Conservation (phyloP, 2,888 invertebrate genomes). For the Pyrrhosoma nymphula region DNA sequence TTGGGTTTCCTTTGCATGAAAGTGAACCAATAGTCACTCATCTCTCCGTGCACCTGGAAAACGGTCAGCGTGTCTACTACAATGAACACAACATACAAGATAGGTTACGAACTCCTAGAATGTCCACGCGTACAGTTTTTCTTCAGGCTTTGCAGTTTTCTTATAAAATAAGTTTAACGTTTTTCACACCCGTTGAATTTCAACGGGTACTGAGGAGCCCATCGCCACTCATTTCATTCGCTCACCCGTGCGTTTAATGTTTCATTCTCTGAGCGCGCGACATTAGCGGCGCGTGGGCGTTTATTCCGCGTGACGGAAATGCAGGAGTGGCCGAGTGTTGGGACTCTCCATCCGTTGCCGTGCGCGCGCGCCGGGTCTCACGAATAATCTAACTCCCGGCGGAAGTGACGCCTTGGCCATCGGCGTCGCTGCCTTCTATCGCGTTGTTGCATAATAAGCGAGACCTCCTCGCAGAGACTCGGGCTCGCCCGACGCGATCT, state of each 20-base stretch:
- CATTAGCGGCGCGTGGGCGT: not conserved
- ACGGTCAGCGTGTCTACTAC: no score
- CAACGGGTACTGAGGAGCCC: no score
- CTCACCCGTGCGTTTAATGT: not conserved
- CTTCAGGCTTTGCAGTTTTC: no score
- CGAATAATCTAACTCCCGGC: not conserved
- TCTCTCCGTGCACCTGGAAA: no score
- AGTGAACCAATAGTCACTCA: no score
- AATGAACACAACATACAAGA: no score
- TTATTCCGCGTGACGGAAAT: not conserved
- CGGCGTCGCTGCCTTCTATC: not conserved
- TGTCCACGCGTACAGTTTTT: no score
- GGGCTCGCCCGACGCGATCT: not conserved
- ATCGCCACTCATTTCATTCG: not conserved
- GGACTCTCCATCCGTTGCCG: not conserved
- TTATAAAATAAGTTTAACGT: no score
- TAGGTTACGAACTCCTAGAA: no score
- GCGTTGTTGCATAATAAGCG: conserved; percentile 6
- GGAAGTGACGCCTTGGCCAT: not conserved
- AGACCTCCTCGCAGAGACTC: not conserved
- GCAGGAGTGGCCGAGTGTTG: not conserved
- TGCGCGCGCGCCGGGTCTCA: not conserved
- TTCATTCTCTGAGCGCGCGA: not conserved
- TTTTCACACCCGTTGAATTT: no score
- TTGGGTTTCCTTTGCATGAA: no score